These are phyloP conservation scores for Ostrea edulis DNA, from an alignment of 1,140 invertebrate genomes.

Conservation along the genomic window DNA sequence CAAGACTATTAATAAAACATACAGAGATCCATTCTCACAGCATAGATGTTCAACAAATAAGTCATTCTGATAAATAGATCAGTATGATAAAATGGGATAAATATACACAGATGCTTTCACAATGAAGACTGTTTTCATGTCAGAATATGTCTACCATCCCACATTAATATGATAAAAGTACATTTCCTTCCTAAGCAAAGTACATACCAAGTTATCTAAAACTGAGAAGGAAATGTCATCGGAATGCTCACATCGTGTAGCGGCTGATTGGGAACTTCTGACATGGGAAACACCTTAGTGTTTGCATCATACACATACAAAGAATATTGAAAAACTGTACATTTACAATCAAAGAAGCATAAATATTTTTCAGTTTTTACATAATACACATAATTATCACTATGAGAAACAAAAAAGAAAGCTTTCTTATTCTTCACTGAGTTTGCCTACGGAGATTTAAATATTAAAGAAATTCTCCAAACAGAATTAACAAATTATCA, in stretches of 20 bases:
- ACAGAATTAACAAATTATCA: background rate
- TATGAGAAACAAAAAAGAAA: background rate
- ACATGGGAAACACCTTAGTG: conserved; percentile 25
- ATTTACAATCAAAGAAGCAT: background rate
- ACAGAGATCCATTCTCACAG: conserved; percentile 32
- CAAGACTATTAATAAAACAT: conserved; percentile 6
- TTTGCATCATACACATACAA: background rate
- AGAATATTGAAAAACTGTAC: conserved; percentile 26
- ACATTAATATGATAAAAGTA: background rate
- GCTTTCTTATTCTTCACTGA: background rate
- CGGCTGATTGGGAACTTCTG: background rate
- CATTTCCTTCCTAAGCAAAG: background rate
- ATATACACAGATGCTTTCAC: conserved; percentile 7
- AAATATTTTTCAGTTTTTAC: conserved; percentile 15
- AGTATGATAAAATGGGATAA: conserved; percentile 16
- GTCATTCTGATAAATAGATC: conserved; percentile 33
- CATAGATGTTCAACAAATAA: conserved; percentile 26
- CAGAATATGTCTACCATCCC: conserved; percentile 11
- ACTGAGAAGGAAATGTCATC: background rate
- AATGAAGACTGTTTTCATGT: conserved; percentile 11
- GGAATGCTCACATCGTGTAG: conserved; percentile 6
- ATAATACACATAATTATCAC: conserved; percentile 1
- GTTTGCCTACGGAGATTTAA: background rate
- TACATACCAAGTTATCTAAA: background rate
- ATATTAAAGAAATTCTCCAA: background rate